phyloP scores from a whole-genome alignment of 2,113 vertebrate genomes.

The Conger conger region DNA sequence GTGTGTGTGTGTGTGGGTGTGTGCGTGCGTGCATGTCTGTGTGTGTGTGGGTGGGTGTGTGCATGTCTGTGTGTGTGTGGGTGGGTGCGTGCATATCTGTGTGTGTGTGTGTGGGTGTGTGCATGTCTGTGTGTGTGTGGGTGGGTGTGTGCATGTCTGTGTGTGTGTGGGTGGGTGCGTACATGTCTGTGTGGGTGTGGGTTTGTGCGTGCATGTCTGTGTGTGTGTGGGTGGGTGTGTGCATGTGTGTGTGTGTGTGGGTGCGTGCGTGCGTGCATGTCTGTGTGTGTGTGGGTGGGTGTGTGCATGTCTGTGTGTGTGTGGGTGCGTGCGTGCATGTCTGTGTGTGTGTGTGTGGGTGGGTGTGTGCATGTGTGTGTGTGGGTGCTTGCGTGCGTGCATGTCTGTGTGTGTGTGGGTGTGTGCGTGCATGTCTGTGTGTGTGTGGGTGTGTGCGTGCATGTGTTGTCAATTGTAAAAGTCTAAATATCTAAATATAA shows the following conservation, averaged over 20 bases:
- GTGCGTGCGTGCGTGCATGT: neutral
- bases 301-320: too few species aligned
- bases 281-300: neutral
- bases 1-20: too few species aligned
- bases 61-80: neutral
- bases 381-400: neutral
- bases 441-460: neutral
- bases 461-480: neutral
- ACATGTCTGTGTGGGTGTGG: neutral
- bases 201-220: neutral
- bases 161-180: neutral
- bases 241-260: neutral
- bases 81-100: too few species aligned
- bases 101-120: neutral
- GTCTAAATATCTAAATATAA: neutral
- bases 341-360: neutral
- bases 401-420: neutral
- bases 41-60: neutral
- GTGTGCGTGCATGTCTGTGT: neutral
- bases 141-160: neutral
- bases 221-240: neutral
- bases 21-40: neutral
- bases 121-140: neutral
- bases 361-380: neutral
- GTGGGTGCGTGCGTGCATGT: neutral